Evolutionary conservation across 2,888 invertebrate species (phyloP), one percentile per base, ranked within the genome.

Genomic region (Coleophora flavipennella): DNA sequence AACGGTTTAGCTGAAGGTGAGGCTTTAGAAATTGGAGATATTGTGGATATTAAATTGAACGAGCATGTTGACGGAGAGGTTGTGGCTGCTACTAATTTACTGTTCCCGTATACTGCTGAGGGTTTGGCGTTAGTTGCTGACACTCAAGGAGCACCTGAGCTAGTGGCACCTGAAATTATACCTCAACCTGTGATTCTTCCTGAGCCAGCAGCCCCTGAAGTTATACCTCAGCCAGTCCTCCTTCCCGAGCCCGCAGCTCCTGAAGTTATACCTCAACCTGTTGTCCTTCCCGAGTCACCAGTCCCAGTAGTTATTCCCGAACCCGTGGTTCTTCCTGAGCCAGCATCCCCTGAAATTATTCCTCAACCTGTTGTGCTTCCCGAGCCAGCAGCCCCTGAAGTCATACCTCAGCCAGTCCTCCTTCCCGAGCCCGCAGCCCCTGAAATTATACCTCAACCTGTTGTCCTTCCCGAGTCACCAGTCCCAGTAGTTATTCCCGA

Each of bases 1-100:
- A 73, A 77, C 33, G 75, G 74, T 8, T 53, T 72, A 1, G 52
- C 66, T 1, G 66, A 73, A 10, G 77, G 72, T 2, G 48, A 66
- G 7, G 45, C 76, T 13, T 43, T 78, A 25, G 75, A 75, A 7
- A 46, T 72, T 13, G 59, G 57, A 25, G 42, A 68, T 14, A 50
- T 75, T 11, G 54, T 76, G 1, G 66, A 59, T 36, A 62, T 74
- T 33, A 62, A 67, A 31, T 46, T 75, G 1, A 60, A 74, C 13
- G 63, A 75, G 36, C 66, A 68, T 36, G 47, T 47, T 1, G 49
- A 62, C 9, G 73, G 65, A 1, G 46, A 55, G 39, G 41, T 76
- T 1, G 57, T 56, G 1, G 43, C 63, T 1, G 47, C 59, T 2
- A 55, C 59, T 4, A 49, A 75, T 41, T 46, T 68, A 6, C 57